A percentile compares a stretch with the other conserved stretches of the same genome.
Evolutionary conservation across 1,140 invertebrate genomes (phyloP).

Genomic region (Drosophila bocki): DNA sequence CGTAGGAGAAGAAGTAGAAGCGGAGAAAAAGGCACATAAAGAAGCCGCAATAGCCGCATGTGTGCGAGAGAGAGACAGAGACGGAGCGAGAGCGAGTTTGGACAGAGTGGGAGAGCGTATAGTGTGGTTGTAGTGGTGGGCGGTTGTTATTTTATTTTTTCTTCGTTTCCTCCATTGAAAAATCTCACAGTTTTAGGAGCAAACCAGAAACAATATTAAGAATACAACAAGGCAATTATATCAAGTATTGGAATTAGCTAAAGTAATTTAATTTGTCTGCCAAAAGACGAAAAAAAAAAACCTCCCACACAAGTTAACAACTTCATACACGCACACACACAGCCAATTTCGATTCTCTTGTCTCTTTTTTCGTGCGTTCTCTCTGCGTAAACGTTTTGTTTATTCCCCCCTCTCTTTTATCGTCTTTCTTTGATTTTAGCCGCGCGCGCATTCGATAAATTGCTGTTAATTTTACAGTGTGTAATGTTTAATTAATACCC

Average conservation of each 20-base stretch:
- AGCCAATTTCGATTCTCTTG: conserved; percentile 54
- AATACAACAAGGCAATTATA: background rate
- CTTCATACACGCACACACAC: conserved; percentile 14
- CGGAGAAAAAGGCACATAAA: conserved; percentile 70
- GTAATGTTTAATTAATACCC: conserved; percentile 49
- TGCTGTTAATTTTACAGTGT: conserved; percentile 71
- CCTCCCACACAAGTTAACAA: conserved; percentile 11
- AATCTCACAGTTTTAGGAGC: conserved; percentile 32
- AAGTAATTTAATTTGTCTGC: conserved; percentile 10
- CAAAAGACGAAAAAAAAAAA: background rate
- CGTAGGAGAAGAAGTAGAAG: conserved; percentile 23
- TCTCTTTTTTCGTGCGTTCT: conserved; percentile 50
- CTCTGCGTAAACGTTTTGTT: conserved; percentile 48
- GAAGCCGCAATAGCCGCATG: conserved; percentile 67
- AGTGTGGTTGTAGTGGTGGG: conserved; percentile 55
- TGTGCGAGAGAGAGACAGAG: conserved; percentile 48
- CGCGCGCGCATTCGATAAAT: conserved; percentile 72
- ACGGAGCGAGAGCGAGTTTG: conserved; percentile 12
- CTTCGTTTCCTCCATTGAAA: conserved; percentile 23
- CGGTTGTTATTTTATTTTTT: conserved; percentile 40
- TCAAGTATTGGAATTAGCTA: conserved; percentile 1
- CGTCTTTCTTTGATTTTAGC: conserved; percentile 72
- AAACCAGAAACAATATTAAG: conserved; percentile 17
- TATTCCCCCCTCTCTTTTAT: conserved; percentile 25
- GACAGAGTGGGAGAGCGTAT: conserved; percentile 40